Evolutionary conservation across 2,797 vertebrate species (phyloP), one percentile per base, ranked within the genome.

Genomic region (Danio aesculapii): DNA sequence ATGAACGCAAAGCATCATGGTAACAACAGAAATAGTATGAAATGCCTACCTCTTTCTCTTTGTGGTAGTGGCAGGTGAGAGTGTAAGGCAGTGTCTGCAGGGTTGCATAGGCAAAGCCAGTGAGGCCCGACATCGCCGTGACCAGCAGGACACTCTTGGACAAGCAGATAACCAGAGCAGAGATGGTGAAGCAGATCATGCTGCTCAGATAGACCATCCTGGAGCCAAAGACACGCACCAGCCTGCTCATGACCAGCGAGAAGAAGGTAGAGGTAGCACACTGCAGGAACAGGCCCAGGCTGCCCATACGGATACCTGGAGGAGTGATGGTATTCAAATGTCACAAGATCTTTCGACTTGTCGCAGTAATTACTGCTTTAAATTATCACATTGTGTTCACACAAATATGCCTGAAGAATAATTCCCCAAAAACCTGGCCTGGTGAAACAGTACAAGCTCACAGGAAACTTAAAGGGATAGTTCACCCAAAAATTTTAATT

Each of bases 21-120:
- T 30, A 30, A 30, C 1, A 30, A 30, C 30, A 30, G 30, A 30
- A 30, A 30, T 30, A 30, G 17, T 5, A 14, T 59, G 44, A 30
- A 67, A 6, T 41, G 13, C 82, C 67, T 69, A 93, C 95, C 91
- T 94, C 92, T 74, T 93, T 94, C 64, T 95, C 92, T 81, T 95
- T 93, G 88, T 95, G 94, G 87, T 95, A 95, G 75, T 92, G 93
- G 86, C 94, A 95, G 84, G 93, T 95, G 49, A 95, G 94, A 0
- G 92, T 94, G 86, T 95, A 95, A 9, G 95, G 95, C 84, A 95
- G 85, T 0, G 94, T 95, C 92, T 95, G 95, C 82, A 95, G 90
- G 0, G 92, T 94, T 75, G 95, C 94, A 8, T 94, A 95, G 0
- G 94, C 94, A 44, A 92, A 95, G 68, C 95, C 95, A 1, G 95